Percentiles rank a stretch among this genome's conserved stretches.
These are phyloP conservation scores for Sceloporus undulatus DNA, from an alignment of 2,113 vertebrate species.

Conservation along the genomic window DNA sequence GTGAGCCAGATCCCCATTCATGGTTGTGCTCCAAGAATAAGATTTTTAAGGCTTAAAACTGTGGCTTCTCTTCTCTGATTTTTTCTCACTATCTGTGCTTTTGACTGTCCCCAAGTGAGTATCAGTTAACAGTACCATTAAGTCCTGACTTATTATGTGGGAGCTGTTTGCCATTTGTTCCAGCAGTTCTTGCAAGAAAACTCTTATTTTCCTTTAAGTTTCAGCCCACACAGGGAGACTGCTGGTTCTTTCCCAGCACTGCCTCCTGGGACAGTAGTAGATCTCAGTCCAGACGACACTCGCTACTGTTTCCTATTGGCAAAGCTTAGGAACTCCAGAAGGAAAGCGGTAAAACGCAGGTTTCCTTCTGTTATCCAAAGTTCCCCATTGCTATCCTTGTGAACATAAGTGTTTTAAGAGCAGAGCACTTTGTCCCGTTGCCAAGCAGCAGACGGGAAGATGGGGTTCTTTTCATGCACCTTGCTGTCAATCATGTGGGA, in stretches of 20 bases:
- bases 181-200: conserved; percentile 10
- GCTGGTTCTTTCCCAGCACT: not conserved
- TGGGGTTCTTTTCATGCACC: conserved; percentile 14
- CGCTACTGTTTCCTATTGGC: conserved; percentile 25
- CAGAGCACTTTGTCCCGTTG: conserved; percentile 19
- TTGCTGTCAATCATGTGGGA: conserved; percentile 11
- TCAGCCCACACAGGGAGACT: not conserved
- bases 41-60: conserved; percentile 7
- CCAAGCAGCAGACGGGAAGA: conserved; percentile 25
- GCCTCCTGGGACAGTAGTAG: not conserved
- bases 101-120: not conserved
- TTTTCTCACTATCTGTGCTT: not conserved
- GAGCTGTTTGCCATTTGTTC: conserved; percentile 6
- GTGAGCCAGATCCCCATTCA: conserved; percentile 2
- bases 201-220: not conserved
- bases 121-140: conserved; percentile 27
- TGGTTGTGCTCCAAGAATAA: not conserved
- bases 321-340: conserved; percentile 12
- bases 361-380: conserved; percentile 25
- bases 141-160: conserved; percentile 2
- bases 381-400: conserved; percentile 20
- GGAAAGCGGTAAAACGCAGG: conserved; percentile 20
- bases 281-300: not conserved
- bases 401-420: conserved; percentile 40
- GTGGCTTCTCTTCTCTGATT: conserved; percentile 15